These are phyloP conservation scores for Sebastes iracundus DNA, from an alignment of 2,797 vertebrate genomes.

Conservation along the genomic window DNA sequence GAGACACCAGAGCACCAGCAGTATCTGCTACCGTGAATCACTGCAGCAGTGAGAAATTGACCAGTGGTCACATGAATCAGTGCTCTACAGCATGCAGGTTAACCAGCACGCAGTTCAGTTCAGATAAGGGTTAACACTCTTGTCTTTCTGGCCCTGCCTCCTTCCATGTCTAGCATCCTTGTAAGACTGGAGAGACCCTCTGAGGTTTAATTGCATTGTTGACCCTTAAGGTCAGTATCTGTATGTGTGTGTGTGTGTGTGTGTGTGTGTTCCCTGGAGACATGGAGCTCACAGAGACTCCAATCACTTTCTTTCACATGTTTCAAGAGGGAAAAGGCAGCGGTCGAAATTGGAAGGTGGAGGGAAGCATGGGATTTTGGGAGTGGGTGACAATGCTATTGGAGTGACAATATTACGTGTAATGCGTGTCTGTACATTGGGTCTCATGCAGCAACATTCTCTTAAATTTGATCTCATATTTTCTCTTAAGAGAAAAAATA, in stretches of 20 bases:
- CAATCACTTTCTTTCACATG: slow-evolving; percentile 30
- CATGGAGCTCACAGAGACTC: slow-evolving; percentile 19
- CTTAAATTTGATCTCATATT: too few relatives aligned
- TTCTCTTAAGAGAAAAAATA: too few relatives aligned
- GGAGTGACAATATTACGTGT: too few relatives aligned
- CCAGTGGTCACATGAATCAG: slow-evolving; percentile 27
- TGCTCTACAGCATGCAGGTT: slow-evolving; percentile 38
- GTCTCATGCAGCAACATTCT: too few relatives aligned
- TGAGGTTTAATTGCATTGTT: slow-evolving; percentile 72
- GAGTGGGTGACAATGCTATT: too few relatives aligned
- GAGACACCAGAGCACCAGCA: background rate
- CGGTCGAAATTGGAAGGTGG: background rate
- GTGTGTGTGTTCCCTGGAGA: slow-evolving; percentile 21
- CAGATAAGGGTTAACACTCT: slow-evolving; percentile 58
- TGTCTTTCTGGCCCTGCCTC: slow-evolving; percentile 31
- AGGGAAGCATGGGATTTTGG: background rate
- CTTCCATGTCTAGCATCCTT: slow-evolving; percentile 28
- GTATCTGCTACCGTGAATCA: slow-evolving; percentile 6
- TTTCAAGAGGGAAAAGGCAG: slow-evolving; percentile 5
- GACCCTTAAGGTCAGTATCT: slow-evolving; percentile 57
- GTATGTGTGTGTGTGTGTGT: slow-evolving; percentile 12
- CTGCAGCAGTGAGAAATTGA: background rate
- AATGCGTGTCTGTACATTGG: background rate
- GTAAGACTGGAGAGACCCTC: slow-evolving; percentile 47
- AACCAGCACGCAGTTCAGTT: slow-evolving; percentile 45